phyloP scores from a whole-genome alignment of 1,140 invertebrate species.

The Euglossa dilemma region DNA sequence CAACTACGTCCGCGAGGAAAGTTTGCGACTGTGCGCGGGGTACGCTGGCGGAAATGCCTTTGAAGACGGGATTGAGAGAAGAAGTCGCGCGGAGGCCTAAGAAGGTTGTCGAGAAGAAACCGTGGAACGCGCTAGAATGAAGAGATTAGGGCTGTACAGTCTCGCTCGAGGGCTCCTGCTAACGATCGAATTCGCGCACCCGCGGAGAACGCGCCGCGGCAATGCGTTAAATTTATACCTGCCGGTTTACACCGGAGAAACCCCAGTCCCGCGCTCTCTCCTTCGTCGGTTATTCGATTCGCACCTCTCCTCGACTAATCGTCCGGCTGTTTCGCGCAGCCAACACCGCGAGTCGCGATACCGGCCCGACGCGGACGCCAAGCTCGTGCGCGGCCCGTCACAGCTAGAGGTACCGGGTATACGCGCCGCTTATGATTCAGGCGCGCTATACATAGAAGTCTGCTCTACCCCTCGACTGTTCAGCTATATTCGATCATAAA shows the following conservation, averaged over 20 bases:
- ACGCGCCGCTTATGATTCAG: slow-evolving; percentile 64
- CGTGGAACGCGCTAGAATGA: not conserved
- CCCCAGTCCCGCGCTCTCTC: not conserved
- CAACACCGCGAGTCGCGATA: too few relatives aligned
- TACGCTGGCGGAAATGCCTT: not conserved
- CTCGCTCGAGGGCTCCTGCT: slow-evolving; percentile 7
- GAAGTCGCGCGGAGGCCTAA: not conserved
- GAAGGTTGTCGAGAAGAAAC: not conserved
- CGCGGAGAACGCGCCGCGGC: slow-evolving; percentile 4
- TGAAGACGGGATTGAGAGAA: not conserved
- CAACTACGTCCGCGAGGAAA: not conserved
- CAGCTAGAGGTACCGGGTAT: slow-evolving; percentile 9
- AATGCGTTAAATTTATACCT: slow-evolving; percentile 26
- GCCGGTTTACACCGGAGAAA: not conserved
- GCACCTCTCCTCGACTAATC: not conserved
- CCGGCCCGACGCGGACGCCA: not conserved
- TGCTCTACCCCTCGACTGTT: slow-evolving; percentile 53
- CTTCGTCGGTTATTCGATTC: not conserved
- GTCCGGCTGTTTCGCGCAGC: not conserved
- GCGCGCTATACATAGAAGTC: slow-evolving; percentile 64
- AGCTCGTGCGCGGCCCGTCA: not conserved
- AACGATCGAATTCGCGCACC: slow-evolving; percentile 17
- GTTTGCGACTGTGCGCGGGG: not conserved
- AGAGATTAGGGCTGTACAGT: slow-evolving; percentile 16
- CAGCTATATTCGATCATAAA: slow-evolving; percentile 68